Evolutionary conservation across 2,113 vertebrate genomes (phyloP), one percentile per base, ranked within the genome.

Genomic region (Struthio camelus): DNA sequence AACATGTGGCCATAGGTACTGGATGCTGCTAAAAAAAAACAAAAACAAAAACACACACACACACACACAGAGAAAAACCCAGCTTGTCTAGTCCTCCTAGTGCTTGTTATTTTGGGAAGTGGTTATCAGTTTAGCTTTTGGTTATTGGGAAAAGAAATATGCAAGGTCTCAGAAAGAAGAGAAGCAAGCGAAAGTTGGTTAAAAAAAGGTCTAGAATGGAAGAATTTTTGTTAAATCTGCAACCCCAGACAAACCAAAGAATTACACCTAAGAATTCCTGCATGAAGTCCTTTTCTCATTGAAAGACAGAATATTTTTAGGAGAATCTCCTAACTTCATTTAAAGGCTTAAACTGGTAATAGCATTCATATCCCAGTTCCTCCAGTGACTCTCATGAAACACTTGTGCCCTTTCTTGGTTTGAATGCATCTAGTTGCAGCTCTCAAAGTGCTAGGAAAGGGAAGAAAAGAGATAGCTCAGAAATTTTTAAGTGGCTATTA

Each of bases 171-270:
- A 58, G 48, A 71, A 58, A 84, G 77, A 75, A 89, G 24, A 54
- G 27, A 79, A 91, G 84, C 65, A 72, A 93, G 77, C 18, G 65
- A 65, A 92, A 92, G 53, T 76, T 11, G 3, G 67, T 91, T 86
- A 69, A 53, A 66, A 30, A 44, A 86, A 65, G 56, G 24, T 89
- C 38, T 0, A 89, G 78, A 75, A 94, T 44, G 92, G n/a, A 48
- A 79, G 79, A 79, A 81, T 34, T 70, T 89, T 51, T 91, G 56
- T 89, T 73, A 94, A 91, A 80, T 61, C 91, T 94, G 86, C 90
- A 96, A 93, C 91, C 27, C 64, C 84, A 95, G 15, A 91, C 82
- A 96, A 96, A 96, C 87, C 96, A 81, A 94, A 96, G 32, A 96
- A 85, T 56, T 89, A 71, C 91, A 94, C 27, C 44, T 27, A 83